Base-by-base conservation (phyloP, 2,888 invertebrate species). In the Quadroppia sp. region DNA sequence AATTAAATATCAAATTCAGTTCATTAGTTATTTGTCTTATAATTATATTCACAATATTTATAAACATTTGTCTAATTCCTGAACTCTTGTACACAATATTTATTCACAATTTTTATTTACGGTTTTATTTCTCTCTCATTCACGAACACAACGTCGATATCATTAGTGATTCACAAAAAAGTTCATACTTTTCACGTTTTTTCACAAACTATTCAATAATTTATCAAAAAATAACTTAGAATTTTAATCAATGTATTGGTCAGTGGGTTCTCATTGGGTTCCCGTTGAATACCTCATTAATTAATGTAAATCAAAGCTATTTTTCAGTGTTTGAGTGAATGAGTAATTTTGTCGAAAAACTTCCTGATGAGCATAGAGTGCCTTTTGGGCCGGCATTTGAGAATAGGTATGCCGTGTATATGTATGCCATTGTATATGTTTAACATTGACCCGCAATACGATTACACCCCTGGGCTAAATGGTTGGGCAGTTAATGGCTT, bases 361-460 rank as follows among this genome's bases (percentile, higher is more conserved):
- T 15, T 6, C 6, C 45, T 11, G 45, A 11, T 45, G 2, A 45
- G 2, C 15, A 15, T 45, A 13, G 45, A 45, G 45, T 45, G 36
- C 36, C 4, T 36, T 36, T 9, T 36, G 36, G 36, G 9, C 36
- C 9, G 6, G 36, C 9, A 11, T 7, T 45, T 45, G 45, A 6
- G 15, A 45, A 45, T 45, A n/a, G n/a, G 45, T 45, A 45, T 45
- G 45, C 45, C 15, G 17, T 45, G 45, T 15, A 7, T 4, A 11
- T 45, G 45, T 11, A 45, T 45, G 15, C 61, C 61, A 61, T 53
- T 36, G 61, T 17, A 61, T 61, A 61, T 32, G 32, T 32, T 61
- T 61, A 61, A 61, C 61, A 61, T 61, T 61, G 32, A 61, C 61
- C 61, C 25, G 32, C 32, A 61, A 61, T 28, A 61, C 32, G 61